Base-by-base conservation (phyloP, 2,797 vertebrate species). In the Tolypeutes matacus region DNA sequence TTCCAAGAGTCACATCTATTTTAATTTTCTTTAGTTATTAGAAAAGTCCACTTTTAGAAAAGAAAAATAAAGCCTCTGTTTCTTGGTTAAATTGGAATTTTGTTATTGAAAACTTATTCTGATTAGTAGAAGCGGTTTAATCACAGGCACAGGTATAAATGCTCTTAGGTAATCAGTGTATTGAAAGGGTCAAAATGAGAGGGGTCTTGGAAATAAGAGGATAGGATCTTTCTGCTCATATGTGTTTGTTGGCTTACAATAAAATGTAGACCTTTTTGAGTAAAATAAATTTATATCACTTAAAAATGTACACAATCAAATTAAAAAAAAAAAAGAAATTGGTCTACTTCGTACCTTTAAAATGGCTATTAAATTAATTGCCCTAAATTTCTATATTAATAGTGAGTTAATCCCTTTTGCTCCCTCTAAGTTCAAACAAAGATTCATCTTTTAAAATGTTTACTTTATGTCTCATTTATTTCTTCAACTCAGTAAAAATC, bases 381-480 rank as follows among this genome's bases (percentile, higher is more conserved):
- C 51, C 31, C 31, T 21, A 58, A 60, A 69, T 92, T 86, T 94
- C 21, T 83, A 0, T 51, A 25, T 42, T 82, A 81, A 81, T 90
- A 64, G 31, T 94, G 49, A 90, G 80, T 93, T 89, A 97, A 96
- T 89, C 67, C 56, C 18, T 91, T 93, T 34, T 77, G 56, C 80
- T 97, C 36, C 94, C 83, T 96, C 67, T 0, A 81, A 78, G 39
- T 95, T 75, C 89, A 96, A 94, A 97, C 91, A 95, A 96, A 96
- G 90, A 93, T 97, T 97, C 91, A 96, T 89, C 81, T 96, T 96
- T 97, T 96, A 76, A 93, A 96, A 96, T 96, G 67, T 72, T 90
- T 96, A 70, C 95, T 94, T 92, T 96, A 96, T 96, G 97, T 96
- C 96, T 86, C 95, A 81, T 97, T 97, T 95, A 92, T 97, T 97